A percentile compares a stretch with the other conserved stretches of the same genome.
Evolutionary conservation across 2,113 vertebrate genomes (phyloP).

Genomic region (Microtus ochrogaster): DNA sequence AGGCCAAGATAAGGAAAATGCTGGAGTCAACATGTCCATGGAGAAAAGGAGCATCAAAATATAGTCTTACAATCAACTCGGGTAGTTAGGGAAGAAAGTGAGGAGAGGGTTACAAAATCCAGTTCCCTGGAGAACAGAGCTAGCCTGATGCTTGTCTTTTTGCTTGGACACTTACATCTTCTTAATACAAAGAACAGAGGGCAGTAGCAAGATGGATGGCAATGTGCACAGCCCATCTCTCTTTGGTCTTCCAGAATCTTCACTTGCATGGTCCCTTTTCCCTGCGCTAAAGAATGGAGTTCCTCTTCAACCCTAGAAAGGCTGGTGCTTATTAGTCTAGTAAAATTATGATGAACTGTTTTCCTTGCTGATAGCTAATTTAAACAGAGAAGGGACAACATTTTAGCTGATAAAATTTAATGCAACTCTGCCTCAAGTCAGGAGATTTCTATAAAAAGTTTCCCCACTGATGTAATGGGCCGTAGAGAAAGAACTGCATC

Average conservation of each 20-base stretch:
- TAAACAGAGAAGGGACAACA: not conserved
- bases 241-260: constrained; percentile 32
- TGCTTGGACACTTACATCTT: constrained; percentile 30
- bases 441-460: not conserved
- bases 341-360: not conserved
- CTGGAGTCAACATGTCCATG: not conserved
- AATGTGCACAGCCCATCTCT: not conserved
- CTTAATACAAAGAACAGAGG: not conserved
- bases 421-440: not conserved
- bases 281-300: not conserved
- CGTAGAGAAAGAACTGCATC: not conserved
- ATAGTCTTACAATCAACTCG: not conserved
- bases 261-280: not conserved
- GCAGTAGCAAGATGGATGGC: not conserved
- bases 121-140: not conserved
- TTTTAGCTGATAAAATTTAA: not conserved
- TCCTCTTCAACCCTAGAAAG: not conserved
- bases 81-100: not conserved
- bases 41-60: not conserved
- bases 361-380: not conserved
- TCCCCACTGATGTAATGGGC: not conserved
- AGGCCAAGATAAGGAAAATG: not conserved
- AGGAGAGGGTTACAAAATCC: not conserved
- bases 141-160: not conserved
- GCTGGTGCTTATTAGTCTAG: not conserved